phyloP scores from a whole-genome alignment of 2,113 vertebrate species.

The Forbesichthys agassizii region DNA sequence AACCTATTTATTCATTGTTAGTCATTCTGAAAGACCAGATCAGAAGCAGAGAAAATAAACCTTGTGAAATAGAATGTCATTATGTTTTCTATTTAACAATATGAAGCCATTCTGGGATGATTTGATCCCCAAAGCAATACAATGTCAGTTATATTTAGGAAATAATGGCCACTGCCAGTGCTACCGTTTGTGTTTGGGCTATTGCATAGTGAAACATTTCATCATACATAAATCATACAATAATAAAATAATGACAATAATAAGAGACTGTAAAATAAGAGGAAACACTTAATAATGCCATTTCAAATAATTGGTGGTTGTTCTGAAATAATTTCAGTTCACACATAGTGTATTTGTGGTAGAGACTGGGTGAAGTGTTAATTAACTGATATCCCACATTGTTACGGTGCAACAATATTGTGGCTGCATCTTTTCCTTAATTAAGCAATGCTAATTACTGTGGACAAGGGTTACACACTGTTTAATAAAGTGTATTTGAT shows the following conservation, averaged over 20 bases:
- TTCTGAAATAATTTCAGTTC: conserved; percentile 2
- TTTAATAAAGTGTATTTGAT: neutral
- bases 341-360: conserved; percentile 4
- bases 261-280: conserved; percentile 50
- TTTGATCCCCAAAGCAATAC: too few species aligned
- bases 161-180: conserved; percentile 12
- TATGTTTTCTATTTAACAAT: conserved; percentile 60
- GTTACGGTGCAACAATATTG: conserved; percentile 9
- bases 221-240: neutral
- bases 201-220: conserved; percentile 1
- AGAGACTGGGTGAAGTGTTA: conserved; percentile 5
- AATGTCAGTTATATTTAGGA: too few species aligned
- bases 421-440: neutral
- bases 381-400: conserved; percentile 13
- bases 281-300: neutral
- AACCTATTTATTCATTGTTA: conserved; percentile 72
- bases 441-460: neutral
- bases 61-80: conserved; percentile 57
- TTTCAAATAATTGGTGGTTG: neutral
- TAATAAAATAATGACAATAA: conserved; percentile 4
- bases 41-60: conserved; percentile 70
- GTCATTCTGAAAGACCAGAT: conserved; percentile 55
- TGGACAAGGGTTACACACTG: too few species aligned
- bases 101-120: conserved; percentile 33
- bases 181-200: conserved; percentile 39